Conservation (phyloP, 2,888 invertebrate species). For the Oithona nana region DNA sequence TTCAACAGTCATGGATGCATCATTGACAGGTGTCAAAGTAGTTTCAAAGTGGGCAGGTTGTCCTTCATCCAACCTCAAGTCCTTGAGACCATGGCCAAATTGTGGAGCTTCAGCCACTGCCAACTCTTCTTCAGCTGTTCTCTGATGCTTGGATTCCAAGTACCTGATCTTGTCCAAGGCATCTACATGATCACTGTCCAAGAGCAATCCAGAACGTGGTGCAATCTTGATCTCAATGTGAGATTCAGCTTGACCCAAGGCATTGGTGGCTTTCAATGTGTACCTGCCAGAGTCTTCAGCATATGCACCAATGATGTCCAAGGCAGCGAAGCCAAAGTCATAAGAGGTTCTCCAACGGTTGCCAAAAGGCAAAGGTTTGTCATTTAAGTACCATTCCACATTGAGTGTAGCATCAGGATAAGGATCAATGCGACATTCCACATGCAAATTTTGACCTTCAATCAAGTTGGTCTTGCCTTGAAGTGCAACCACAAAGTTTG, state of each 20-base stretch:
- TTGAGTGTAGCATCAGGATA: constrained; percentile 72
- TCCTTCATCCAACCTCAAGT: constrained; percentile 63
- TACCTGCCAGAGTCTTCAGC: constrained; percentile 86
- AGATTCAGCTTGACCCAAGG: constrained; percentile 59
- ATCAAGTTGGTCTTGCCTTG: constrained; percentile 64
- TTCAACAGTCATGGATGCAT: constrained; percentile 91
- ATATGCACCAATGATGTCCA: constrained; percentile 82
- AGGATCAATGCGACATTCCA: constrained; percentile 79
- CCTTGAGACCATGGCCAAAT: constrained; percentile 69
- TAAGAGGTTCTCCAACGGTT: constrained; percentile 81
- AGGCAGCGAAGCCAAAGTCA: constrained; percentile 89
- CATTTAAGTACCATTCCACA: constrained; percentile 85
- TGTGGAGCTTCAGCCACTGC: constrained; percentile 65
- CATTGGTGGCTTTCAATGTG: constrained; percentile 67
- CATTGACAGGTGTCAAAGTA: constrained; percentile 86
- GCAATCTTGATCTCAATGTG: constrained; percentile 59
- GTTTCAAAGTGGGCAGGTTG: constrained; percentile 77
- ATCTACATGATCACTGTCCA: constrained; percentile 79
- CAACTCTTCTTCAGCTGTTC: constrained; percentile 49
- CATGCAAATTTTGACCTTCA: constrained; percentile 43
- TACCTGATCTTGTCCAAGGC: constrained; percentile 78
- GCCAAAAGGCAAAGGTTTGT: constrained; percentile 43
- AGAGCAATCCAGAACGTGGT: constrained; percentile 63
- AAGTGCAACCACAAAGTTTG: constrained; percentile 61
- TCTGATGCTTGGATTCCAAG: constrained; percentile 45